Percentiles rank a stretch among this genome's conserved stretches.
Evolutionary conservation across 1,140 invertebrate genomes (phyloP).

Genomic region (Lepidurus packardi): DNA sequence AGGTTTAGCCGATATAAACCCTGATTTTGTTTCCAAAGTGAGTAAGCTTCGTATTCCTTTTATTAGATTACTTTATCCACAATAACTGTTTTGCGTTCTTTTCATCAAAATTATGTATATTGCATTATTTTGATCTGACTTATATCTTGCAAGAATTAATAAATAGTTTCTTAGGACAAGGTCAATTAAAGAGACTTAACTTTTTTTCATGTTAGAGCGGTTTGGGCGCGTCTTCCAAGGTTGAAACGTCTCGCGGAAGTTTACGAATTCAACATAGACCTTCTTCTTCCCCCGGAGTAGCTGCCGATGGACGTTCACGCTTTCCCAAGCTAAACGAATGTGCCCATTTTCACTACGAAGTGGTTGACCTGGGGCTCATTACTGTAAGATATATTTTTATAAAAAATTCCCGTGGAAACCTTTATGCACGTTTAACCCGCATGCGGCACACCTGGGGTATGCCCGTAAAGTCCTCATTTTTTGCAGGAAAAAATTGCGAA

Average conservation of each 20-base stretch:
- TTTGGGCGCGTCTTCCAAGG: constrained; percentile 42
- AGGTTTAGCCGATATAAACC: constrained; percentile 42
- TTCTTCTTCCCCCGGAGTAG: constrained; percentile 32
- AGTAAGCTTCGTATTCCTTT: constrained; percentile 24
- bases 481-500: too few species aligned
- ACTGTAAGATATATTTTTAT: constrained; percentile 50
- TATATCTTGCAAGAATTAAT: constrained; percentile 19
- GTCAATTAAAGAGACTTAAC: constrained; percentile 16
- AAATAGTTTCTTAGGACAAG: constrained; percentile 16
- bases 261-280: constrained; percentile 44
- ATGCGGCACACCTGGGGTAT: too few species aligned
- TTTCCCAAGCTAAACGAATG: constrained; percentile 95
- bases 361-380: constrained; percentile 74
- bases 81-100: neutral
- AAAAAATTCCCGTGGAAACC: constrained; percentile 27
- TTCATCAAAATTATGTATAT: constrained; percentile 27
- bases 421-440: neutral
- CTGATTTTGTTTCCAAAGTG: constrained; percentile 43
- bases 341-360: constrained; percentile 97
- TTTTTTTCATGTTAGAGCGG: constrained; percentile 41
- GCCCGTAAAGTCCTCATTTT: too few species aligned
- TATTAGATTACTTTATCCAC: neutral
- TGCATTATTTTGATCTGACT: neutral
- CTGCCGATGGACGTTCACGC: constrained; percentile 44
- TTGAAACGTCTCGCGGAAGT: constrained; percentile 42